Evolutionary conservation across 2,888 invertebrate genomes (phyloP).

Genomic region (Himalopsyche japonica): DNA sequence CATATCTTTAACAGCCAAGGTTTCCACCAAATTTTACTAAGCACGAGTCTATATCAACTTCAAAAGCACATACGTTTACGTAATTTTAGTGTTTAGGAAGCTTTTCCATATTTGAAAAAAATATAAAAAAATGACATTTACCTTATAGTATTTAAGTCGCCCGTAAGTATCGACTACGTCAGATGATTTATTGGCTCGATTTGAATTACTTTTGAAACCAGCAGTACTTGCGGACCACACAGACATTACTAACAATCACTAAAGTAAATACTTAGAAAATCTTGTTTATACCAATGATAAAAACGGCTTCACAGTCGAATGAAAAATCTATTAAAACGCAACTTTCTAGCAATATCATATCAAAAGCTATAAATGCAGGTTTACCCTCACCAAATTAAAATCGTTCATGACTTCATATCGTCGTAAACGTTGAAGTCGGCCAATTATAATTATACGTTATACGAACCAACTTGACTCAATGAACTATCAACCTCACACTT

Average conservation of each 20-base stretch:
- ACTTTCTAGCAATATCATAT: background rate
- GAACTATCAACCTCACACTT: background rate
- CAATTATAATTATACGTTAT: background rate
- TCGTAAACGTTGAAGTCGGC: background rate
- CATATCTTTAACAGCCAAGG: background rate
- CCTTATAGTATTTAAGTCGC: conserved; percentile 30
- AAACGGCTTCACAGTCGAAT: background rate
- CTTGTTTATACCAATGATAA: background rate
- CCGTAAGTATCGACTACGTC: conserved; percentile 28
- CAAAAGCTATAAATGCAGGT: background rate
- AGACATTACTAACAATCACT: conserved; percentile 56
- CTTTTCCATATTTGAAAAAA: background rate
- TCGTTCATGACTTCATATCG: conserved; percentile 1
- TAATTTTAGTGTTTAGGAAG: background rate
- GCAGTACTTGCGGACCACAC: conserved; percentile 72
- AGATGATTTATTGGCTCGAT: conserved; percentile 47
- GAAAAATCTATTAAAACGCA: background rate
- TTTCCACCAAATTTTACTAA: conserved; percentile 7
- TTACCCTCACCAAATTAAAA: background rate
- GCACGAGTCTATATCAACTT: background rate
- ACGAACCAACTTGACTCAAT: background rate
- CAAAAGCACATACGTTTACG: background rate
- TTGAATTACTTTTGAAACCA: conserved; percentile 59
- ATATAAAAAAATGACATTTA: conserved; percentile 5
- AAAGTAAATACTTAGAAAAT: background rate